Base-by-base conservation (phyloP, 1,140 invertebrate species). In the Diachasma alloeum region DNA sequence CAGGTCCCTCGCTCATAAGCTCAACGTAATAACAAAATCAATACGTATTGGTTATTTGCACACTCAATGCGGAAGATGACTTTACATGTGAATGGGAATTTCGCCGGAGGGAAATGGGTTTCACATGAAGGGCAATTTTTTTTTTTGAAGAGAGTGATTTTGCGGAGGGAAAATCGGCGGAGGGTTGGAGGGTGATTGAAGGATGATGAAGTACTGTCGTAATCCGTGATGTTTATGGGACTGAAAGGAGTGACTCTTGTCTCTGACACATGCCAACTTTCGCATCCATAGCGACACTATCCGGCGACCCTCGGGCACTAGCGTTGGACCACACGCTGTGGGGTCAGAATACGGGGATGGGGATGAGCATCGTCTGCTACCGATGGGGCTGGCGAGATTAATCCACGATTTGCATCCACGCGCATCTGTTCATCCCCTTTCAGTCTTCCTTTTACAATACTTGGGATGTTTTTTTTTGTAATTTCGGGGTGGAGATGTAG, bases 381-480 rank as follows among this genome's bases (percentile, higher is more conserved):
- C 74, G 17, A 80, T 80, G 78, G 83, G 81, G 79, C 79, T 80
- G 82, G 81, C 82, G 83, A 85, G 84, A 87, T 87, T 87, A 87
- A 87, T 87, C 83, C 84, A 73, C 82, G 84, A 87, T 87, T 87
- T 87, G 84, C 86, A 87, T 87, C 84, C 82, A 79, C 74, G 74
- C 83, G 84, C 86, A 87, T 87, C 86, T 87, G 86, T 85, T 83
- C 81, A 31, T 68, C 56, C 48, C 53, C 53, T 36, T 72, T 17
- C 19, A 48, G 19, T 31, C 70, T 22, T n/a, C 5, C 9, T 19
- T 72, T 48, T 31, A 44, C 39, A 31, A 31, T 42, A 83, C 81
- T 26, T 63, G 59, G 22, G 11, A 19, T 59, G 10, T 63, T 26
- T 63, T 63, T 63, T 63, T 63, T 63, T 26, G 24, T 8, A 10